A percentile compares a stretch with the other conserved stretches of the same genome.
Conservation (phyloP, 2,888 invertebrate genomes). For the Boloria euphrosyne region DNA sequence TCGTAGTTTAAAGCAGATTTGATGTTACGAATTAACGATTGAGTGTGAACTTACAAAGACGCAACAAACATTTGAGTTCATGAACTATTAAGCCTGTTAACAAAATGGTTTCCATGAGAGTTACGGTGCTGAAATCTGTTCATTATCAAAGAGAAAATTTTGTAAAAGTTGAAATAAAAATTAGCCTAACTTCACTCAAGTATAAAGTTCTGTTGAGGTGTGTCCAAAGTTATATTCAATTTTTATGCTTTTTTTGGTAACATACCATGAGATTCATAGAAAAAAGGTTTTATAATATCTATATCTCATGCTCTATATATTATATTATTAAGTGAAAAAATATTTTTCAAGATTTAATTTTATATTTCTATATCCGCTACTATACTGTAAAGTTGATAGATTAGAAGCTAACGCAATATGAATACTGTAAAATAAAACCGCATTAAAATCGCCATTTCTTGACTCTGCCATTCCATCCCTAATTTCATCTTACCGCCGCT, state of each 20-base stretch:
- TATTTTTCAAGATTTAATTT: background rate
- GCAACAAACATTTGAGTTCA: constrained; percentile 4
- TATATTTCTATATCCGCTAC: background rate
- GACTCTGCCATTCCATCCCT: background rate
- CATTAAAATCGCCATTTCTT: background rate
- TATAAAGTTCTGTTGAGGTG: constrained; percentile 1
- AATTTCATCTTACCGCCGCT: constrained; percentile 29
- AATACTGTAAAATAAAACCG: background rate
- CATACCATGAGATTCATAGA: background rate
- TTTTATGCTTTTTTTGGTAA: background rate
- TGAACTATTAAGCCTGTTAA: constrained; percentile 4
- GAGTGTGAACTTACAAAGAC: background rate
- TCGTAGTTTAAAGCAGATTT: constrained; percentile 11
- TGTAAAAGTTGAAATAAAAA: constrained; percentile 20
- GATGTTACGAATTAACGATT: constrained; percentile 6
- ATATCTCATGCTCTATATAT: background rate
- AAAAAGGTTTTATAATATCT: background rate
- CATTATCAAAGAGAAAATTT: constrained; percentile 4
- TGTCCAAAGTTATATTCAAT: background rate
- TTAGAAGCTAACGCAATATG: background rate
- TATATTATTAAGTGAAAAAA: background rate
- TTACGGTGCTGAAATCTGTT: constrained; percentile 18
- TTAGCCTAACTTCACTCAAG: background rate
- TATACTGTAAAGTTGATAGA: background rate
- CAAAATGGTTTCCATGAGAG: constrained; percentile 22